These are phyloP conservation scores for Tragelaphus imberbis DNA, from an alignment of 2,113 vertebrate species.

Conservation along the genomic window DNA sequence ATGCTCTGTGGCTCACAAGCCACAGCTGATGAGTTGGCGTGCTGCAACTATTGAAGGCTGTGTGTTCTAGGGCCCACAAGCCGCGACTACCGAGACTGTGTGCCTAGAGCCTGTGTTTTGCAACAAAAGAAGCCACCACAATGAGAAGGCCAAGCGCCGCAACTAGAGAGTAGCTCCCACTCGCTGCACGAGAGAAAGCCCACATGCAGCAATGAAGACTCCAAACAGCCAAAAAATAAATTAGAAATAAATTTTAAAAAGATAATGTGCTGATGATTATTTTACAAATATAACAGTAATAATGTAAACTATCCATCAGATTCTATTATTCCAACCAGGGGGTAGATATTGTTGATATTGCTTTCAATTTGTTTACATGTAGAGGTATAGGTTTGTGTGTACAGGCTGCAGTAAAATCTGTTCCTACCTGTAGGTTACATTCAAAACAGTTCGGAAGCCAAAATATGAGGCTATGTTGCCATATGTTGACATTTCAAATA, in stretches of 20 bases:
- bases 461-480: not conserved
- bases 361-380: not conserved
- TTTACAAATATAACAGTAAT: not conserved
- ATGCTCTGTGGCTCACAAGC: not conserved
- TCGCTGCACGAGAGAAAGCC: not conserved
- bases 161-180: not conserved
- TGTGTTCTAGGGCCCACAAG: not conserved
- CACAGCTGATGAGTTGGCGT: not conserved
- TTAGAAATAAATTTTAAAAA: not conserved
- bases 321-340: not conserved
- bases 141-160: not conserved
- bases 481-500: not conserved
- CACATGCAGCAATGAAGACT: not conserved
- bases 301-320: not conserved
- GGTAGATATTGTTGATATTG: not conserved
- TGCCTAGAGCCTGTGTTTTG: not conserved
- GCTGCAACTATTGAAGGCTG: not conserved
- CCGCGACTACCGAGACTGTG: not conserved
- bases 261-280: not conserved
- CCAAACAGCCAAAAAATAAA: not conserved
- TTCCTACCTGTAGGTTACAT: not conserved
- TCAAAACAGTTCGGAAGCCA: conserved; percentile 3
- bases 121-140: not conserved
- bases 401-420: not conserved
- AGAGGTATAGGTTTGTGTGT: not conserved